A percentile compares a stretch with the other conserved stretches of the same genome.
Conservation (phyloP, 37 sponge, comb jelly and placozoan genomes). For the Ianthella basta region DNA sequence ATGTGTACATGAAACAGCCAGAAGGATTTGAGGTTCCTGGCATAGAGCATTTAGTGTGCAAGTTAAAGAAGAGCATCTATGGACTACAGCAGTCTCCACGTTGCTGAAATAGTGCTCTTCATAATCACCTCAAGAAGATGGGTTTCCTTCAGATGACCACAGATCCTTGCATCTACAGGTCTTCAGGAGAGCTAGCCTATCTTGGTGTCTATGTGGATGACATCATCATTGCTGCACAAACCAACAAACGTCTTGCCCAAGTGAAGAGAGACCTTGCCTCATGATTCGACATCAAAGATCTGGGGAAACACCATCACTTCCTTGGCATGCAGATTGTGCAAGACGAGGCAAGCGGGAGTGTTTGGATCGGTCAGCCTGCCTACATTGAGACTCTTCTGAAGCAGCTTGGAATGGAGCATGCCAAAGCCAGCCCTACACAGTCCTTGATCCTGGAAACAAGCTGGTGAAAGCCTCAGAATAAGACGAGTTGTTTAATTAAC, state of each 20-base stretch:
- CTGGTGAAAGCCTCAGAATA: conserved; percentile 23
- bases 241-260: conserved; percentile 24
- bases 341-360: conserved; percentile 25
- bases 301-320: conserved; percentile 54
- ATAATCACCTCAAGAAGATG: conserved; percentile 40
- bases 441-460: conserved; percentile 28
- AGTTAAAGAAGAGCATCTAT: conserved; percentile 43
- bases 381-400: conserved; percentile 43
- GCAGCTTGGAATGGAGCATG: conserved; percentile 51
- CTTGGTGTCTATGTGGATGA: conserved; percentile 67
- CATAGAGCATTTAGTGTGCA: conserved; percentile 45
- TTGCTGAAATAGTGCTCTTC: conserved; percentile 42
- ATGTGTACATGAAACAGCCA: conserved; percentile 63
- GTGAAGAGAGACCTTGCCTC: conserved; percentile 49
- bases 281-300: conserved; percentile 56
- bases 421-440: too few species aligned
- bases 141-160: conserved; percentile 41
- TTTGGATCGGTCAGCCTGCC: conserved; percentile 73
- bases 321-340: conserved; percentile 54
- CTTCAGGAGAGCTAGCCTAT: conserved; percentile 22
- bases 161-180: conserved; percentile 58
- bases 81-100: conserved; percentile 47
- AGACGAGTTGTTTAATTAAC: too few species aligned
- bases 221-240: conserved; percentile 43
- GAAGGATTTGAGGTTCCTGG: conserved; percentile 41